These are phyloP conservation scores for Lipophrys pholis DNA, from an alignment of 2,113 vertebrate species.

Conservation along the genomic window DNA sequence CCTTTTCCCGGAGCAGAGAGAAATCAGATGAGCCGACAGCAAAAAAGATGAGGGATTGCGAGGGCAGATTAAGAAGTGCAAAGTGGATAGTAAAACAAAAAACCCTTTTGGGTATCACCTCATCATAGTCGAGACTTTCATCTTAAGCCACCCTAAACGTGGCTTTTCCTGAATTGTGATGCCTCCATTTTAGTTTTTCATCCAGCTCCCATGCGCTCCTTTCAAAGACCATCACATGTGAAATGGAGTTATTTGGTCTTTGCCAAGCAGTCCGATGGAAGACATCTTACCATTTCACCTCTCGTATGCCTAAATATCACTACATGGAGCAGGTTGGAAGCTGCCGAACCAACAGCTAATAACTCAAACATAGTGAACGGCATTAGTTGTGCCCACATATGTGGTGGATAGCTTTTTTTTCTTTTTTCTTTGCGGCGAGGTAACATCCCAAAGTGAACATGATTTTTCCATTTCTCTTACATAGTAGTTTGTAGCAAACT, in stretches of 20 bases:
- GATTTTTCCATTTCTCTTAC: constrained; percentile 27
- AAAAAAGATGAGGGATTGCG: constrained; percentile 2
- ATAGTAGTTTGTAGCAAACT: constrained; percentile 13
- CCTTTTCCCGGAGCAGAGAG: constrained; percentile 14
- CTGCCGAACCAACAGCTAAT: constrained; percentile 35
- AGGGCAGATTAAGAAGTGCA: constrained; percentile 27
- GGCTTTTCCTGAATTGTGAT: background rate
- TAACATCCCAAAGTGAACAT: constrained; percentile 21
- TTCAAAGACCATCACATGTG: constrained; percentile 30
- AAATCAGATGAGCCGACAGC: constrained; percentile 33
- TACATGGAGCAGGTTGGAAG: constrained; percentile 45
- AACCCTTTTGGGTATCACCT: constrained; percentile 9
- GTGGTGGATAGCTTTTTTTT: constrained; percentile 2
- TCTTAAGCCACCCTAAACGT: constrained; percentile 13
- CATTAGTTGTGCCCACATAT: constrained; percentile 33
- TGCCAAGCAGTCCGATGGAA: constrained; percentile 48
- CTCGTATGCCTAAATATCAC: constrained; percentile 25
- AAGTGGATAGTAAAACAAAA: constrained; percentile 25
- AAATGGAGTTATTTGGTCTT: constrained; percentile 32
- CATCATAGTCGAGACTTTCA: constrained; percentile 14
- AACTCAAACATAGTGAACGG: constrained; percentile 41
- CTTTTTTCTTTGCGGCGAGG: background rate
- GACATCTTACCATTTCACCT: constrained; percentile 43
- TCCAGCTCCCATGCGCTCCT: constrained; percentile 13
- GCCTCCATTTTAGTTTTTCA: constrained; percentile 7